Conservation (phyloP, 2,888 invertebrate genomes). For the Eudemis profundana region DNA sequence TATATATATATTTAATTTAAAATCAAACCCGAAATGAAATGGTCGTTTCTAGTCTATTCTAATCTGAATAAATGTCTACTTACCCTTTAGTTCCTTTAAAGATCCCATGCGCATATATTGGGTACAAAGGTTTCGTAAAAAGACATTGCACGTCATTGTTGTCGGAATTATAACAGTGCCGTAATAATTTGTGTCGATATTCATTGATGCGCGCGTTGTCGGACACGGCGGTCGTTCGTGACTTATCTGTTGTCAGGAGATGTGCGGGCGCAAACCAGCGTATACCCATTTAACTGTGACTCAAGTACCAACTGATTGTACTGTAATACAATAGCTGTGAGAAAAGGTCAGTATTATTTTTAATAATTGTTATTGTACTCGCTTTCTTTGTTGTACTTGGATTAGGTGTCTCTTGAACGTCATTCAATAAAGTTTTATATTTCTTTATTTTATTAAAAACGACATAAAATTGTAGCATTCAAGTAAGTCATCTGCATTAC, state of each 20-base stretch:
- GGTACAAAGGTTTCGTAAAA: too few species aligned
- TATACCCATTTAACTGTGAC: background rate
- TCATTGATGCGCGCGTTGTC: slow-evolving; percentile 70
- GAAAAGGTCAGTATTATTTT: slow-evolving; percentile 17
- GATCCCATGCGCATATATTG: too few species aligned
- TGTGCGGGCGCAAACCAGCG: slow-evolving; percentile 43
- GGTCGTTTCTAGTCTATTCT: too few species aligned
- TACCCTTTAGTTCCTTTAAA: too few species aligned
- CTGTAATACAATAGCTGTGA: background rate
- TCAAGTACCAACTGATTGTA: background rate
- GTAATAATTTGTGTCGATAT: slow-evolving; percentile 60
- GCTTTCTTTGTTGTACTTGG: background rate
- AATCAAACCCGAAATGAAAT: too few species aligned
- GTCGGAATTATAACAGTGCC: slow-evolving; percentile 31
- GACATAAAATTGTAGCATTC: too few species aligned
- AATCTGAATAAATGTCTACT: too few species aligned
- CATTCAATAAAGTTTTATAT: background rate
- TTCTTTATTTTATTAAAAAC: background rate
- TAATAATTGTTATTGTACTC: background rate
- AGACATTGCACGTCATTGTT: slow-evolving; percentile 11
- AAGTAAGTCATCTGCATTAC: too few species aligned
- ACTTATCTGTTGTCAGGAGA: slow-evolving; percentile 49
- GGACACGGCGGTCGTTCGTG: slow-evolving; percentile 61
- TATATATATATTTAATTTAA: too few species aligned
- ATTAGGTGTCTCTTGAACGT: background rate